Percentiles rank a stretch among this genome's conserved stretches.
phyloP scores from a whole-genome alignment of 2,888 invertebrate genomes.

The Boloria selene region DNA sequence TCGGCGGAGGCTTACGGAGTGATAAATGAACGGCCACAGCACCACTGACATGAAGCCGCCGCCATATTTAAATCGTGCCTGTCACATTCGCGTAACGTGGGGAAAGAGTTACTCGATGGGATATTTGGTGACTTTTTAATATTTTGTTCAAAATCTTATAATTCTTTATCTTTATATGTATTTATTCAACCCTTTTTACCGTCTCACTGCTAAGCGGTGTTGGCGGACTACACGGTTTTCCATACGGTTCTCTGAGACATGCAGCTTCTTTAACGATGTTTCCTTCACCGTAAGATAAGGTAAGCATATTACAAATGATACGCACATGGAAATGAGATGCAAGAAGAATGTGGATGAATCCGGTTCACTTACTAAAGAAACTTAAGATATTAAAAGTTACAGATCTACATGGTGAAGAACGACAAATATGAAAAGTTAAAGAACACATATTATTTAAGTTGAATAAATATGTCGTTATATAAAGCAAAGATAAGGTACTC shows the following conservation, averaged over 20 bases:
- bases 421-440: not conserved
- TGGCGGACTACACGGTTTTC: too few relatives aligned
- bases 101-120: constrained; percentile 26
- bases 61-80: constrained; percentile 79
- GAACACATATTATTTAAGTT: not conserved
- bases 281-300: too few relatives aligned
- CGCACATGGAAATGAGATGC: too few relatives aligned
- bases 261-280: too few relatives aligned
- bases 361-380: too few relatives aligned
- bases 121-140: constrained; percentile 17
- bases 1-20: constrained; percentile 80
- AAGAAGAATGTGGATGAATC: too few relatives aligned
- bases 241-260: too few relatives aligned
- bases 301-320: too few relatives aligned
- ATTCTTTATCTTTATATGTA: not conserved
- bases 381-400: too few relatives aligned
- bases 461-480: constrained; percentile 5
- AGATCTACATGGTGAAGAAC: too few relatives aligned
- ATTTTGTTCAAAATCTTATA: not conserved
- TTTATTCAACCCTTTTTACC: too few relatives aligned
- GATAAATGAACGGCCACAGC: constrained; percentile 78
- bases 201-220: too few relatives aligned
- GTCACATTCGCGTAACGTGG: constrained; percentile 65
- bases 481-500: constrained; percentile 17
- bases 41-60: constrained; percentile 72